Percentiles rank a stretch among this genome's conserved stretches.
These are phyloP conservation scores for Murina feae DNA, from an alignment of 2,113 vertebrate species.

Conservation along the genomic window DNA sequence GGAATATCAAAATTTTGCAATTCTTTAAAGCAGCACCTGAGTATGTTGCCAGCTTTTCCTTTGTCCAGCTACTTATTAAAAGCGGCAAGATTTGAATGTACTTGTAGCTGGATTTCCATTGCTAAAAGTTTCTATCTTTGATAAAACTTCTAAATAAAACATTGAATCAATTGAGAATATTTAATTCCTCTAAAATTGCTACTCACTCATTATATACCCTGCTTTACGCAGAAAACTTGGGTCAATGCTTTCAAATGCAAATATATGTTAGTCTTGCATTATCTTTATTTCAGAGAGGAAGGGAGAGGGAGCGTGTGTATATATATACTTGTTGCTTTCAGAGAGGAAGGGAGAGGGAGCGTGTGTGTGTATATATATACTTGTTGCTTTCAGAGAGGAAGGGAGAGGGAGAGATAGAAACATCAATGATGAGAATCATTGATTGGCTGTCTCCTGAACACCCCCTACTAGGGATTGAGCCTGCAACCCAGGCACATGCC, in stretches of 20 bases:
- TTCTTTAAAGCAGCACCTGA: neutral
- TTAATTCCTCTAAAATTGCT: neutral
- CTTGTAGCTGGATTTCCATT: neutral
- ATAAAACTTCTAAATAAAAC: conserved; percentile 30
- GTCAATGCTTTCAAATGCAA: conserved; percentile 12
- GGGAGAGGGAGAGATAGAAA: no score
- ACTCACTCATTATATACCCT: neutral
- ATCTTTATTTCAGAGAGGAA: neutral
- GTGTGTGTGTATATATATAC: no score
- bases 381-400: no score
- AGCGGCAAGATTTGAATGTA: neutral
- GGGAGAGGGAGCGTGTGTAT: no score
- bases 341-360: no score
- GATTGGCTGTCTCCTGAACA: no score
- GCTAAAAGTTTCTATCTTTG: neutral
- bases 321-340: no score
- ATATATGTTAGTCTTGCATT: neutral
- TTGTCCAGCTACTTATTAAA: neutral
- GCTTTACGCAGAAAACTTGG: neutral
- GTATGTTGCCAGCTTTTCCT: neutral
- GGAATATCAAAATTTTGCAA: neutral
- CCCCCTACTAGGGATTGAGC: no score
- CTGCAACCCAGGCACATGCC: no score
- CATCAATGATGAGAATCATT: no score
- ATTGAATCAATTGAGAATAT: conserved; percentile 11